phyloP scores from a whole-genome alignment of 2,888 invertebrate genomes.

The Diadegma fenestrale region DNA sequence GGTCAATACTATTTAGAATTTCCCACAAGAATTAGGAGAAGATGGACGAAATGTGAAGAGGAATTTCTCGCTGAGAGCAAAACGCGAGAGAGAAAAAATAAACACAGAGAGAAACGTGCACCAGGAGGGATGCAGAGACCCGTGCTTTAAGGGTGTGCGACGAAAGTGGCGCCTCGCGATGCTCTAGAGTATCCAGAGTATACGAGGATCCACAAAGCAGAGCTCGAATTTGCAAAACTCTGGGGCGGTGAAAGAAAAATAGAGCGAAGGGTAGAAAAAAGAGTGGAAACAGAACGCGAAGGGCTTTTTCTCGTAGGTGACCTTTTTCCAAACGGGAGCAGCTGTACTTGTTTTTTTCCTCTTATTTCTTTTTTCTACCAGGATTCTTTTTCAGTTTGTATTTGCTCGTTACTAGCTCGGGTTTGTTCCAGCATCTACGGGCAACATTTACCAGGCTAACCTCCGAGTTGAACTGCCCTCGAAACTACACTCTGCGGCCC shows the following conservation, averaged over 20 bases:
- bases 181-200: not conserved
- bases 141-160: conserved; percentile 18
- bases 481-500: conserved; percentile 35
- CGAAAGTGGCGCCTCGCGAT: conserved; percentile 56
- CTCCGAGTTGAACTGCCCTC: conserved; percentile 33
- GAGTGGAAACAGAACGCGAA: no score
- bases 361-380: conserved; percentile 8
- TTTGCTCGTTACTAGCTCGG: conserved; percentile 50
- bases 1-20: conserved; percentile 64
- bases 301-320: conserved; percentile 49
- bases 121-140: conserved; percentile 10
- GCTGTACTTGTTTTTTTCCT: conserved; percentile 24
- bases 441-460: not conserved
- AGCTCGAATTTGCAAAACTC: conserved; percentile 28
- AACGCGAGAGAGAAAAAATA: not conserved
- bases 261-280: no score
- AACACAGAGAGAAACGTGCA: conserved; percentile 8
- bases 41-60: not conserved
- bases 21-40: conserved; percentile 64
- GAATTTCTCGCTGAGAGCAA: not conserved
- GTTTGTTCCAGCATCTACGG: conserved; percentile 35
- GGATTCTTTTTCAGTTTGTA: conserved; percentile 64
- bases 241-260: not conserved
- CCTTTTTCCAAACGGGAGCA: conserved; percentile 66
- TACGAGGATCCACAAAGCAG: not conserved